phyloP scores from a whole-genome alignment of 1,140 invertebrate species.

The Zaprionus kolodkinae region DNA sequence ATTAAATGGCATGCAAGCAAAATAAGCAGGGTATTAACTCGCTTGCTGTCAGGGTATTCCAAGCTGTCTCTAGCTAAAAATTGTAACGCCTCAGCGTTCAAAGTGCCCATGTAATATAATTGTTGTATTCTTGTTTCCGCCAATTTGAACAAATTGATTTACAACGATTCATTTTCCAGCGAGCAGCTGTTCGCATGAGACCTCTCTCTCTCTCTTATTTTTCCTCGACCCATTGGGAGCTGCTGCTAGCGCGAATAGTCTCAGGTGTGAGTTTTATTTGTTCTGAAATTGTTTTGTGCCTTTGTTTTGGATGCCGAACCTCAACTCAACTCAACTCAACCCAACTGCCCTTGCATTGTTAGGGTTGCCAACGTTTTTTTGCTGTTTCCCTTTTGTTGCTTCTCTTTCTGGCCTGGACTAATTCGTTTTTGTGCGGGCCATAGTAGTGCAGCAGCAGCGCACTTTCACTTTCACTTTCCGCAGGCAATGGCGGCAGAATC shows the following conservation, averaged over 20 bases:
- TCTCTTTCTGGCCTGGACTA: constrained; percentile 10
- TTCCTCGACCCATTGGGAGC: background rate
- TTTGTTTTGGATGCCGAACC: constrained; percentile 33
- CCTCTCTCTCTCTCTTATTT: background rate
- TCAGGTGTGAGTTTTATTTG: constrained; percentile 79
- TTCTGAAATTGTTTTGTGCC: constrained; percentile 65
- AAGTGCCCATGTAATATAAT: constrained; percentile 69
- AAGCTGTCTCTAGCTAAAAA: background rate
- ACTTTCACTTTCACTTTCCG: constrained; percentile 68
- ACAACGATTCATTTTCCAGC: constrained; percentile 70
- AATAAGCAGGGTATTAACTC: background rate
- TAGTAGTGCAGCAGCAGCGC: constrained; percentile 60
- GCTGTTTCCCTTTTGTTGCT: constrained; percentile 13
- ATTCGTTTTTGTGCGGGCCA: constrained; percentile 52
- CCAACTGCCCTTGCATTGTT: constrained; percentile 3
- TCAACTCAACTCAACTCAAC: background rate
- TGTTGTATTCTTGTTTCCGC: constrained; percentile 57
- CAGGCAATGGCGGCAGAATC: constrained; percentile 37
- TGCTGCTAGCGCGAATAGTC: constrained; percentile 29
- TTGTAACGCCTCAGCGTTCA: constrained; percentile 45
- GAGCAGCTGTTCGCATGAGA: constrained; percentile 19
- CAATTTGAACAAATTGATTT: constrained; percentile 76
- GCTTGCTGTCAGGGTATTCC: constrained; percentile 21
- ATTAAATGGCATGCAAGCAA: background rate
- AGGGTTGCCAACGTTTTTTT: constrained; percentile 13